Conservation (phyloP, 2,797 vertebrate species). For the Bryconaethiops microstoma region DNA sequence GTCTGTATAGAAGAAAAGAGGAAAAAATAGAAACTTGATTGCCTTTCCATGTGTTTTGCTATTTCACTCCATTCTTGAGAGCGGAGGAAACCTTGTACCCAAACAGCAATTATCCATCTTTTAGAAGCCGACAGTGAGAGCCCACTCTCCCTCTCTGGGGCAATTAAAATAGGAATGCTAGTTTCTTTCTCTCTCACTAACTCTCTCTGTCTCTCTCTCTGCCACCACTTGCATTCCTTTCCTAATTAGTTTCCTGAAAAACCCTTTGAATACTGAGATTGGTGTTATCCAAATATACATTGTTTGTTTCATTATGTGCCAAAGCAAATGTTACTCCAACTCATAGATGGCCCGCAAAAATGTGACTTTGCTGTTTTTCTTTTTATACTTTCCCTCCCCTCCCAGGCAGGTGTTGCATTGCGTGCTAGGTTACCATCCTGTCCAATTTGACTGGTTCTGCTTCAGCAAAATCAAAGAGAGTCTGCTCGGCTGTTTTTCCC, state of each 20-base stretch:
- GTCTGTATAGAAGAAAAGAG: constrained; percentile 68
- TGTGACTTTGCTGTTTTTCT: constrained; percentile 77
- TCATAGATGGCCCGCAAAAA: constrained; percentile 65
- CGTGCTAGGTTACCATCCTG: constrained; percentile 65
- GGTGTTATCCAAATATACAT: constrained; percentile 89
- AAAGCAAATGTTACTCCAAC: constrained; percentile 91
- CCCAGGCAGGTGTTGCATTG: constrained; percentile 74
- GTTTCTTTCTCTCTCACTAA: constrained; percentile 60
- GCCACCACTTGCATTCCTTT: constrained; percentile 86
- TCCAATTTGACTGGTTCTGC: constrained; percentile 67
- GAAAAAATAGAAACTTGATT: constrained; percentile 72
- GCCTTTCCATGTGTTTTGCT: constrained; percentile 73
- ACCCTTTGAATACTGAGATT: constrained; percentile 85
- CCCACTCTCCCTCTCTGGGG: constrained; percentile 51
- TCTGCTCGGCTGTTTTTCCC: constrained; percentile 63
- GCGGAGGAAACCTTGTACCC: constrained; percentile 76
- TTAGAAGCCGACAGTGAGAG: constrained; percentile 79
- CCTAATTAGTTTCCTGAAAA: constrained; percentile 97
- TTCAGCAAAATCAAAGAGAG: constrained; percentile 72
- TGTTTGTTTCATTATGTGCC: constrained; percentile 88
- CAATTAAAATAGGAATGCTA: constrained; percentile 81
- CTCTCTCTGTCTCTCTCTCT: constrained; percentile 78
- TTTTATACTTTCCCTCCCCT: constrained; percentile 44
- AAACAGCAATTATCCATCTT: constrained; percentile 81
- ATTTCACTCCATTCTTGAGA: constrained; percentile 68